Percentiles rank a stretch among this genome's conserved stretches.
These are phyloP conservation scores for Drosophila multiciliata DNA, from an alignment of 2,888 invertebrate species.

Conservation along the genomic window DNA sequence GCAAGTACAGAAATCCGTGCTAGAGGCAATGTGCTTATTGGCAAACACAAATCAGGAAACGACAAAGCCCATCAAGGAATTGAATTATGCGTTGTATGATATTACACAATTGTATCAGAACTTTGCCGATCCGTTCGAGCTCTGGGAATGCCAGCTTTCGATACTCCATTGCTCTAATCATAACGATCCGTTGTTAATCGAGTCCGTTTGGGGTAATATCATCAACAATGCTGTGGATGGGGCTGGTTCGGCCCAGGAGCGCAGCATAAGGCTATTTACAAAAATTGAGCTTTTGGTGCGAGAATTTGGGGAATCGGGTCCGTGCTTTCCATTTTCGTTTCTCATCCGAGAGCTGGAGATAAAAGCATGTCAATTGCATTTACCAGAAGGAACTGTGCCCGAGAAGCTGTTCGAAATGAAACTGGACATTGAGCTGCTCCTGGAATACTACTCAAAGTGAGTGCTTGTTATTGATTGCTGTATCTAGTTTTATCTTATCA, in stretches of 20 bases:
- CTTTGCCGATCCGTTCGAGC: slow-evolving; percentile 94
- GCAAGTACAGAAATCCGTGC: slow-evolving; percentile 90
- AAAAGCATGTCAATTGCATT: slow-evolving; percentile 90
- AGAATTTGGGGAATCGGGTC: slow-evolving; percentile 92
- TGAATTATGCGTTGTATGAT: slow-evolving; percentile 93
- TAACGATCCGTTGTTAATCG: slow-evolving; percentile 93
- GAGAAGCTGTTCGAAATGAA: slow-evolving; percentile 91
- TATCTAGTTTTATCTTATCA: too few relatives aligned
- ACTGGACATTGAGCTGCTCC: slow-evolving; percentile 90
- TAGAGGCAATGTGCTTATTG: slow-evolving; percentile 87
- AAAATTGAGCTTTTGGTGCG: slow-evolving; percentile 92
- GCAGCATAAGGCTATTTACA: slow-evolving; percentile 89
- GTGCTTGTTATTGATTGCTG: not conserved
- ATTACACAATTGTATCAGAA: slow-evolving; percentile 96
- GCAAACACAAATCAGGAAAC: slow-evolving; percentile 86
- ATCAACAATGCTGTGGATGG: slow-evolving; percentile 84
- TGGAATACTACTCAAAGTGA: slow-evolving; percentile 91
- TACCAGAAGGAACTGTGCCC: slow-evolving; percentile 91
- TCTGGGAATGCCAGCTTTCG: slow-evolving; percentile 97
- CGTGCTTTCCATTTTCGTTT: slow-evolving; percentile 95
- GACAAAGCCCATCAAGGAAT: slow-evolving; percentile 88
- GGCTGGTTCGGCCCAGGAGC: slow-evolving; percentile 86
- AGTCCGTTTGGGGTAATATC: slow-evolving; percentile 96
- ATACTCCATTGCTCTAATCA: slow-evolving; percentile 98
- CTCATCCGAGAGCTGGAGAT: slow-evolving; percentile 92